These are phyloP conservation scores for Aphelenchoides fujianensis DNA, from an alignment of 1,140 invertebrate genomes.

Conservation along the genomic window DNA sequence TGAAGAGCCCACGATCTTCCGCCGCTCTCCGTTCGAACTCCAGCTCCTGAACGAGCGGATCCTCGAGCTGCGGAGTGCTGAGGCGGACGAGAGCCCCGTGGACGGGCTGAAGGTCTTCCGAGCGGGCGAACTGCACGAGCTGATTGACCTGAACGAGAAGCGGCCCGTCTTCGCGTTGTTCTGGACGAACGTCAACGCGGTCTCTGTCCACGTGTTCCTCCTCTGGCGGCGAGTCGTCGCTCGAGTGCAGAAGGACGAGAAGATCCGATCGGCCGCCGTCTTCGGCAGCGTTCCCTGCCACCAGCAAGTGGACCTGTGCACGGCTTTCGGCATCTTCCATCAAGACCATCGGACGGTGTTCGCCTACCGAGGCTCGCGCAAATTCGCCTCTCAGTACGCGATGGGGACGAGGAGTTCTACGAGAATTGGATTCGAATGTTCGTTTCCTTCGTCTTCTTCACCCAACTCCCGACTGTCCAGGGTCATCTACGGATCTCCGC, in stretches of 20 bases:
- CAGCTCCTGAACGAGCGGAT: slow-evolving; percentile 42
- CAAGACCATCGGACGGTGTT: slow-evolving; percentile 36
- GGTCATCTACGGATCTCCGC: slow-evolving; percentile 22
- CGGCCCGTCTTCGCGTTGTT: slow-evolving; percentile 36
- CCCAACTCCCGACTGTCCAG: too few species aligned
- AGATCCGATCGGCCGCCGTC: slow-evolving; percentile 11
- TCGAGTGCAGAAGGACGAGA: slow-evolving; percentile 2
- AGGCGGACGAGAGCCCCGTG: slow-evolving; percentile 16
- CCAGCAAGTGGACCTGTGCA: slow-evolving; percentile 38
- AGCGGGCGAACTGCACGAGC: background rate
- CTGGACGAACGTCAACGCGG: slow-evolving; percentile 34
- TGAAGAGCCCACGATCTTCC: slow-evolving; percentile 34
- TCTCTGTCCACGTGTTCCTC: slow-evolving; percentile 37
- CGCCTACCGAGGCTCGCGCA: slow-evolving; percentile 33
- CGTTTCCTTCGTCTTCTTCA: too few species aligned
- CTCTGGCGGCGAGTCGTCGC: slow-evolving; percentile 27
- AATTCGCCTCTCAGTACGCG: slow-evolving; percentile 34
- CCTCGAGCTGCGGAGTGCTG: slow-evolving; percentile 18
- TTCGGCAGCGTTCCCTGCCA: slow-evolving; percentile 41
- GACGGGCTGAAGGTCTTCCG: slow-evolving; percentile 4
- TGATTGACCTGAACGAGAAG: slow-evolving; percentile 20
- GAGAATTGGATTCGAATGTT: slow-evolving; percentile 34
- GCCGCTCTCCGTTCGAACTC: slow-evolving; percentile 40
- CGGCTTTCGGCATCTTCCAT: slow-evolving; percentile 40
- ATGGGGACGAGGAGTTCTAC: slow-evolving; percentile 47